Evolutionary conservation across 2,797 vertebrate species (phyloP).

Genomic region (Poeciliopsis paucimaculata): DNA sequence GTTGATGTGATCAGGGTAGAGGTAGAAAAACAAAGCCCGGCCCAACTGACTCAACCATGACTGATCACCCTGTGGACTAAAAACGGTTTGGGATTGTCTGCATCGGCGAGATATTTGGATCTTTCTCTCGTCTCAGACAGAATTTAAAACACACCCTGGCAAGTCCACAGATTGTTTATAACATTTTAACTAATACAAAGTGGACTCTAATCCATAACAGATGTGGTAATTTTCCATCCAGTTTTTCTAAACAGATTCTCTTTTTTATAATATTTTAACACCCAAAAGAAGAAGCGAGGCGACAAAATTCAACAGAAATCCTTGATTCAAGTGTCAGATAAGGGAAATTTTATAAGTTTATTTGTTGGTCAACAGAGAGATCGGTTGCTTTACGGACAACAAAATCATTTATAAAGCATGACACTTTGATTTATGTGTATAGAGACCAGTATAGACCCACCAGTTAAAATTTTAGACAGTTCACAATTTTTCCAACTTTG

Average conservation of each 20-base stretch:
- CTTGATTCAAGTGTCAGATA: not conserved
- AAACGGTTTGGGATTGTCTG: not conserved
- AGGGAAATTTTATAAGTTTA: not conserved
- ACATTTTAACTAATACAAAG: too few species aligned
- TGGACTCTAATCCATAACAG: not conserved
- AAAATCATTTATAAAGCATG: not conserved
- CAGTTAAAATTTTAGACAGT: not conserved
- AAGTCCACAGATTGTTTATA: not conserved
- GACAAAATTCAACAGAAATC: not conserved
- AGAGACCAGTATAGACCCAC: not conserved
- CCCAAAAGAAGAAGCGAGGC: not conserved
- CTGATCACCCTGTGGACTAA: not conserved
- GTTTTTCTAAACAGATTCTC: not conserved
- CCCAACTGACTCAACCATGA: not conserved
- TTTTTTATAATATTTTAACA: not conserved
- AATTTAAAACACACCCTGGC: not conserved
- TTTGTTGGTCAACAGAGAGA: not conserved
- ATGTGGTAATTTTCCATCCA: not conserved
- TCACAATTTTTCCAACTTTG: not conserved
- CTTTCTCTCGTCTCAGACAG: not conserved
- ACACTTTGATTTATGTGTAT: not conserved
- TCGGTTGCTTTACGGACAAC: not conserved
- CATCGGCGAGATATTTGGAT: not conserved
- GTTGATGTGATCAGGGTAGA: not conserved
- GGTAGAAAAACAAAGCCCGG: not conserved